Conservation (phyloP, 1,140 invertebrate species). For the Frieseomelitta varia region DNA sequence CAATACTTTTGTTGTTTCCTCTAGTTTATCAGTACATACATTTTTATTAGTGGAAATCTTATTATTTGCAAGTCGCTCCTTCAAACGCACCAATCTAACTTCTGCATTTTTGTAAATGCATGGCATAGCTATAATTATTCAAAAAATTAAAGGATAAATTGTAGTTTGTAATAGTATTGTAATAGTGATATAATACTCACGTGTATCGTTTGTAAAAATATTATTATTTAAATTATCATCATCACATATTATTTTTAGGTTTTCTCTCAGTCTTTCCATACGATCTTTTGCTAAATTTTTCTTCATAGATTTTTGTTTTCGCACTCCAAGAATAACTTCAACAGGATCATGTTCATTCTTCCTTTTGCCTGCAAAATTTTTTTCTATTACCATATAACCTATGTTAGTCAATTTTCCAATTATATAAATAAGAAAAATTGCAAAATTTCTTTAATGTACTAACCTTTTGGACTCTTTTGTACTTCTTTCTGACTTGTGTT, state of each 20-base stretch:
- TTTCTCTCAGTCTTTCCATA: conserved; percentile 62
- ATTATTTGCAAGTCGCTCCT: conserved; percentile 31
- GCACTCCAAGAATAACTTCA: neutral
- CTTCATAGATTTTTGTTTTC: conserved; percentile 1
- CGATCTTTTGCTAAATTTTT: conserved; percentile 68
- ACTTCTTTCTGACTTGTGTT: neutral
- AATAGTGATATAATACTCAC: neutral
- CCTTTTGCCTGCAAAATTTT: neutral
- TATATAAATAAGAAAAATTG: too few species aligned
- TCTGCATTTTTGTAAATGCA: conserved; percentile 56
- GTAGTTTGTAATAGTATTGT: neutral
- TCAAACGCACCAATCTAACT: conserved; percentile 50
- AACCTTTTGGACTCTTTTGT: conserved; percentile 5
- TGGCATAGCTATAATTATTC: conserved; percentile 2
- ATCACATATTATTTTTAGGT: conserved; percentile 14
- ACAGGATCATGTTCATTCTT: neutral
- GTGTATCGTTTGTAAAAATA: neutral
- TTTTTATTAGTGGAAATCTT: neutral
- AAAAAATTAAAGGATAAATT: neutral
- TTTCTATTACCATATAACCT: neutral
- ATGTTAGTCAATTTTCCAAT: neutral
- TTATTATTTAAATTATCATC: neutral
- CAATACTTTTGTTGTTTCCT: neutral
- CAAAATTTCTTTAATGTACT: neutral
- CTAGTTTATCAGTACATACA: neutral